Base-by-base conservation (phyloP, 1,140 invertebrate genomes). In the Doryteuthis pealeii region DNA sequence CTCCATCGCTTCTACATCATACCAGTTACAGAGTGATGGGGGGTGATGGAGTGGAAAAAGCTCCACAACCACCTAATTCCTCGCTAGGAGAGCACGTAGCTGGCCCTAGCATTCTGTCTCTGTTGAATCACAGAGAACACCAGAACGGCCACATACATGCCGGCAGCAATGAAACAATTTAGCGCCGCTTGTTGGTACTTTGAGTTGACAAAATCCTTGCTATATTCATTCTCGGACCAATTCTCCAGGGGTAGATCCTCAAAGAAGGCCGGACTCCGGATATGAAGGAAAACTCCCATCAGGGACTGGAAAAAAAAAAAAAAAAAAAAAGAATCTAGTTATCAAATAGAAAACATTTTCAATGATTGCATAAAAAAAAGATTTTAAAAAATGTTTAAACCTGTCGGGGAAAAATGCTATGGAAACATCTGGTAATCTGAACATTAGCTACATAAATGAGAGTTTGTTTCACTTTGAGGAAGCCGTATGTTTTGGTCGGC, bases 101-200 rank as follows among this genome's bases (percentile, higher is more conserved):
- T 84, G 5, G 92, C 91, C 84, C 94, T 92, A 80, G 93, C 95
- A 85, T 96, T 96, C 78, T 93, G 89, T 88, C 94, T 95, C 88
- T 96, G 95, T 83, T 96, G 95, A 87, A 96, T 93, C 58, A 92
- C 93, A 49, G 94, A 95, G 26, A 96, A 87, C 5, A 94, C 88
- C 43, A 96, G 89, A n/a, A 94, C 95, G 54, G 94, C 89, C 22
- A 96, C 90, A 84, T 96, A 96, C 40, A 96, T 90, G 80, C 94
- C 92, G 4, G 94, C 94, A 58, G 94, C 94, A 77, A 96, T 96
- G 93, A 94, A 95, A 86, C 95, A 96, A 86, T 96, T 96, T 84
- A 92, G 92, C 0, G 94, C 94, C 88, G 66, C 66, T 32, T 94
- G 95, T 91, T 90, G 72, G 88, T 90, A 67, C 80, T 94, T 95